Evolutionary conservation across 2,797 vertebrate genomes (phyloP), one percentile per base, ranked within the genome.

Genomic region (Aphelocoma californica): DNA sequence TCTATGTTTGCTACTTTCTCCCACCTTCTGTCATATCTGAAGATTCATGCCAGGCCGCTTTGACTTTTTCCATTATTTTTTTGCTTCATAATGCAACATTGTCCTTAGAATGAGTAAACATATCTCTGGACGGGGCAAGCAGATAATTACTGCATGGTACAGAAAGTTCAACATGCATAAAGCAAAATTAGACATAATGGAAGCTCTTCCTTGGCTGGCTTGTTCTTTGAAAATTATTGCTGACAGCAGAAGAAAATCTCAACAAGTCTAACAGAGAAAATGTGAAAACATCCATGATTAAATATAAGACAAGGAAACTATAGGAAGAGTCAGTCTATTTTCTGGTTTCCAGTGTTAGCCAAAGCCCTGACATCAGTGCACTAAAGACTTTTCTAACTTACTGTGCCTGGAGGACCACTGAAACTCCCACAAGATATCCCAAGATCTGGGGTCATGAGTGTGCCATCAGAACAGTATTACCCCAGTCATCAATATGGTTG

Each of bases 401-500:
- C 2, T 34, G 4, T 72, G 17, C 14, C 7, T 85, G 36, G 14
- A 79, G 24, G 9, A 85, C 5, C n/a, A 42, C 47, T 69, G 18
- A 88, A 96, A 54, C 2, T 88, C 20, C 7, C 19, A 14, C 28
- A 53, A 82, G 9, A 26, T 38, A 73, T 54, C 19, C 20, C 21
- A 73, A 48, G 24, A 50, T 56, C 8, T 69, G 9, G 47, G 32
- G 7, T 9, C 7, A 34, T 17, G 16, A 32, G 3, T 29, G 9
- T 44, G 13, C 4, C 7, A 4, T n/a, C 26, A 81, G 19, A 92
- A 72, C 5, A 72, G 9, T 20, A 47, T 58, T 66, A 66, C 78
- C 26, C 3, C 12, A 26, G 87, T 81, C 2, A 0, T 21, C 53
- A 58, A 2, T 7, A 58, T 10, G 14, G 2, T 3, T 69, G 32